Evolutionary conservation across 2,113 vertebrate species (phyloP), one percentile per base, ranked within the genome.

Genomic region (Solenodon paradoxus): DNA sequence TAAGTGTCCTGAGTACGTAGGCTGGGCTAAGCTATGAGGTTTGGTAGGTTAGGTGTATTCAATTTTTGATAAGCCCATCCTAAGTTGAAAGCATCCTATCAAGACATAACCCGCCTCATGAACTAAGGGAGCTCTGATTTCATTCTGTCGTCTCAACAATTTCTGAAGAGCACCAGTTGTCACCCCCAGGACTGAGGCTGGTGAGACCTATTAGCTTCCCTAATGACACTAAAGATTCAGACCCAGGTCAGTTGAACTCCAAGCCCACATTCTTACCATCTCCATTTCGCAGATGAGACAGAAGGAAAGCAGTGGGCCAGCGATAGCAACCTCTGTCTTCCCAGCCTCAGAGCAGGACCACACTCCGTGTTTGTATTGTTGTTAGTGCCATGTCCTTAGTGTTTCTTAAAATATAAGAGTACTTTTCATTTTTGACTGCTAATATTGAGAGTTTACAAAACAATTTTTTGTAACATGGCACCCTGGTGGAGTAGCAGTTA

Each of bases 361-460:
- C 9, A 68, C 72, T 68, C 51, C 53, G 42, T 6, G 0, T 55
- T 24, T 77, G 6, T 84, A 13, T 9, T 4, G 0, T 38, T 20
- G 1, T 79, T 32, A 5, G 1, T 35, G 47, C 69, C 38, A 53
- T 32, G 32, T n/a, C 30, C 8, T 17, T 38, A 28, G 2, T 42
- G 32, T 66, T 90, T 61, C 28, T 2, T 77, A 51, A 68, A 68
- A 8, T 55, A 30, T 59, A 66, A 78, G 64, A 77, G 24, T 19
- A 88, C 78, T 90, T 85, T 71, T 89, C 45, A 61, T 68, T 26
- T 66, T 28, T 30, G 59, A 3, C 90, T 85, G 49, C 13, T 66
- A 92, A n/a, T n/a, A n/a, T n/a, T n/a, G 78, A 59, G 30, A 71
- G 10, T 9, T n/a, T 85, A 19, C 15, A 51, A 55, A 92, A 51